phyloP scores from a whole-genome alignment of 2,888 invertebrate species.

The Phlogophora meticulosa region DNA sequence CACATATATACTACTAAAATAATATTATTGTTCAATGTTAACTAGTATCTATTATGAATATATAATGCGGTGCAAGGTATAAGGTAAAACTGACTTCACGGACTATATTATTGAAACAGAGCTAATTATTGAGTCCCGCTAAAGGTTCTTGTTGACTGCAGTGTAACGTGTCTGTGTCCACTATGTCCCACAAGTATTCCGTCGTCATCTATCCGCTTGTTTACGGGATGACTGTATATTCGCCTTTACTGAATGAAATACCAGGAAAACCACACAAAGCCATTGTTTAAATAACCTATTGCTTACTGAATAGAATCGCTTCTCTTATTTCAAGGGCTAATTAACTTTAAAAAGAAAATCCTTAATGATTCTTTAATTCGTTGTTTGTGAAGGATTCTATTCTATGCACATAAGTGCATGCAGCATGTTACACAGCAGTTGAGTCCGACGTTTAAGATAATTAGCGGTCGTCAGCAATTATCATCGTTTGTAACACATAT shows the following conservation, averaged over 20 bases:
- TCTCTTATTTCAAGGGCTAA: too few relatives aligned
- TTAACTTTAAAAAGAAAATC: too few relatives aligned
- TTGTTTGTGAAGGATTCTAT: neutral
- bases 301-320: slow-evolving; percentile 27
- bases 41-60: slow-evolving; percentile 22
- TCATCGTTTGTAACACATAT: slow-evolving; percentile 56
- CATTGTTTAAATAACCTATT: slow-evolving; percentile 11
- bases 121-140: slow-evolving; percentile 47
- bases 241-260: slow-evolving; percentile 24
- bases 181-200: neutral
- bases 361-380: neutral
- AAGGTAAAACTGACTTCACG: slow-evolving; percentile 44
- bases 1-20: slow-evolving; percentile 1
- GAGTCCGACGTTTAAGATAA: slow-evolving; percentile 58
- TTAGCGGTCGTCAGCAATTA: slow-evolving; percentile 73
- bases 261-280: slow-evolving; percentile 24
- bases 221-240: neutral
- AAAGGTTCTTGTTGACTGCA: slow-evolving; percentile 43
- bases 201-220: slow-evolving; percentile 5
- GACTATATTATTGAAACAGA: slow-evolving; percentile 51
- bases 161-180: slow-evolving; percentile 20
- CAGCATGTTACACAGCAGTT: slow-evolving; percentile 41
- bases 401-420: neutral
- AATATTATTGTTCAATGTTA: slow-evolving; percentile 30
- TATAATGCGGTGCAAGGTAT: slow-evolving; percentile 39